Percentiles rank a stretch among this genome's conserved stretches.
These are phyloP conservation scores for Carposina sasakii DNA, from an alignment of 1,140 invertebrate genomes.

Conservation along the genomic window DNA sequence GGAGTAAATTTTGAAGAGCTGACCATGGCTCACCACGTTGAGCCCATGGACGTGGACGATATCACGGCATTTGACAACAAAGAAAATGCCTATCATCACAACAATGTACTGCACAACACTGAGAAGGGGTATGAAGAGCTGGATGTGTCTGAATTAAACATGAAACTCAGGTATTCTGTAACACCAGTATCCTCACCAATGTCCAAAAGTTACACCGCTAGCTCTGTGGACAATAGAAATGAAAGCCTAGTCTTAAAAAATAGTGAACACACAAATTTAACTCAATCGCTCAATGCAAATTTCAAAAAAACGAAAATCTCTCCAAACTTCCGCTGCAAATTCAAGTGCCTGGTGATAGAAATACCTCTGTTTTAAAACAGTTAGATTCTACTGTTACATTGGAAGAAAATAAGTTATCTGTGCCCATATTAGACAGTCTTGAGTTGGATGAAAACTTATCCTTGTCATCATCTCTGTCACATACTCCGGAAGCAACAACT, in stretches of 20 bases:
- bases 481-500: slow-evolving; percentile 57
- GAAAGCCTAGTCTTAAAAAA: slow-evolving; percentile 23
- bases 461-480: slow-evolving; percentile 41
- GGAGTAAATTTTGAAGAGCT: slow-evolving; percentile 17
- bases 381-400: slow-evolving; percentile 24
- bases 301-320: slow-evolving; percentile 38
- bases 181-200: slow-evolving; percentile 56
- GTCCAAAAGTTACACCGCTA: slow-evolving; percentile 54
- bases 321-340: slow-evolving; percentile 45
- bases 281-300: slow-evolving; percentile 48
- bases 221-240: slow-evolving; percentile 36
- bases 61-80: slow-evolving; percentile 60
- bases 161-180: slow-evolving; percentile 58
- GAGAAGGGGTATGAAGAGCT: slow-evolving; percentile 63
- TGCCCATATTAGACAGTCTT: slow-evolving; percentile 28
- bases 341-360: slow-evolving; percentile 29
- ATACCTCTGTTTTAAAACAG: slow-evolving; percentile 28
- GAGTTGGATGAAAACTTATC: slow-evolving; percentile 48
- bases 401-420: slow-evolving; percentile 34
- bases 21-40: slow-evolving; percentile 57
- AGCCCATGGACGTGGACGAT: slow-evolving; percentile 56
- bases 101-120: slow-evolving; percentile 47
- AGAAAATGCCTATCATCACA: slow-evolving; percentile 52
- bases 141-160: slow-evolving; percentile 60
- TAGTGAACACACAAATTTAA: slow-evolving; percentile 42